Percentiles rank a stretch among this genome's conserved stretches.
These are phyloP conservation scores for Gandaritis pyraliata DNA, from an alignment of 2,888 invertebrate genomes.

Conservation along the genomic window DNA sequence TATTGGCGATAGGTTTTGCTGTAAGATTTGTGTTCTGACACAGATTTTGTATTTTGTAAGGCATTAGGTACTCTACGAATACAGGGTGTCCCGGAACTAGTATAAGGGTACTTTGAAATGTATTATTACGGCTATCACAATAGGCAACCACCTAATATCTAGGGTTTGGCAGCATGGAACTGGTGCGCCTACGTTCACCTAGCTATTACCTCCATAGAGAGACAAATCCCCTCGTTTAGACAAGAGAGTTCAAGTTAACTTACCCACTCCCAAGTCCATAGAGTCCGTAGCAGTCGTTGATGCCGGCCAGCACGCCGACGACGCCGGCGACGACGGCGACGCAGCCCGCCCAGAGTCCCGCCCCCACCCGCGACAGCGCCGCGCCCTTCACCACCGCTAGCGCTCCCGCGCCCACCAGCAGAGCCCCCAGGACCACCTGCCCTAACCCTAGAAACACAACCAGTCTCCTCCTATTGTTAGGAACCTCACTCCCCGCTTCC, in stretches of 20 bases:
- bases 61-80: too few relatives aligned
- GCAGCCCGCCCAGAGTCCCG: slow-evolving; percentile 88
- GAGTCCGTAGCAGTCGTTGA: slow-evolving; percentile 82
- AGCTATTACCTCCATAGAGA: too few relatives aligned
- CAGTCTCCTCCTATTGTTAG: slow-evolving; percentile 53
- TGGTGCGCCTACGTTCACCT: too few relatives aligned
- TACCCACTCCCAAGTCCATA: slow-evolving; percentile 63
- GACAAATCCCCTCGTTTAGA: neutral
- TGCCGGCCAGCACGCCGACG: slow-evolving; percentile 86
- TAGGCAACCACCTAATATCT: neutral
- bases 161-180: too few relatives aligned
- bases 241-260: slow-evolving; percentile 34
- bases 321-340: slow-evolving; percentile 86
- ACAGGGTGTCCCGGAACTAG: too few relatives aligned
- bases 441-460: slow-evolving; percentile 84
- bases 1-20: neutral
- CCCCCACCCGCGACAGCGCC: slow-evolving; percentile 83
- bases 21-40: neutral
- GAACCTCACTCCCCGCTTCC: slow-evolving; percentile 66
- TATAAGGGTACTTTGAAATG: too few relatives aligned
- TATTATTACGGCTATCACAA: too few relatives aligned
- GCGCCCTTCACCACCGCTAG: slow-evolving; percentile 86
- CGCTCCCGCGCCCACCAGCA: slow-evolving; percentile 86
- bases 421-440: slow-evolving; percentile 86
- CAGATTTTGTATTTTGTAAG: neutral